Evolutionary conservation across 2,797 vertebrate genomes (phyloP).

Genomic region (Pipistrellus kuhlii): DNA sequence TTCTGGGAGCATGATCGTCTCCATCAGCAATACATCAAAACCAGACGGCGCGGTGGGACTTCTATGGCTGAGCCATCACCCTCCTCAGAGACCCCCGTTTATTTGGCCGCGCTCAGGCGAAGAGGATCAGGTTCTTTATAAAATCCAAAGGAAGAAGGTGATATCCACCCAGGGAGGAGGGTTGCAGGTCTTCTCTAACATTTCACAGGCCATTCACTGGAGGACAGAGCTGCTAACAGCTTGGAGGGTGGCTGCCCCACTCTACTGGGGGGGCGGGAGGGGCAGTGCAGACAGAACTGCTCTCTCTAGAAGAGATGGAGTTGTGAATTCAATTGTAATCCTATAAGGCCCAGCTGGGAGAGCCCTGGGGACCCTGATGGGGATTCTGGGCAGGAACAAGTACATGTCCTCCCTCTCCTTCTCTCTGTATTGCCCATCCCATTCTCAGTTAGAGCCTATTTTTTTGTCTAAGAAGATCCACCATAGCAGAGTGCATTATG

Average conservation of each 20-base stretch:
- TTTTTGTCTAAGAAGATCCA: neutral
- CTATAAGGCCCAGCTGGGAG: neutral
- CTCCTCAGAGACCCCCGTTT: constrained; percentile 69
- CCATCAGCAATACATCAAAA: constrained; percentile 80
- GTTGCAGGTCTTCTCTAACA: constrained; percentile 66
- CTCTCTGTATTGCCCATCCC: neutral
- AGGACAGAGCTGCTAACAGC: constrained; percentile 46
- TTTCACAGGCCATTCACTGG: constrained; percentile 65
- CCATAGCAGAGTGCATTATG: neutral
- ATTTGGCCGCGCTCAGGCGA: constrained; percentile 74
- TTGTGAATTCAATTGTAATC: constrained; percentile 28
- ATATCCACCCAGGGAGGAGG: constrained; percentile 79
- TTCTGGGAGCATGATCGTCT: constrained; percentile 50
- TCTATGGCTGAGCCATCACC: constrained; percentile 56
- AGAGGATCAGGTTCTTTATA: constrained; percentile 79
- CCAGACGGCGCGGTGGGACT: constrained; percentile 71
- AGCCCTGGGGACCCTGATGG: neutral
- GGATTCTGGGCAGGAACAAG: neutral
- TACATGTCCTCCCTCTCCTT: neutral
- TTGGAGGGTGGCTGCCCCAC: neutral
- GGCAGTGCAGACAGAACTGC: neutral
- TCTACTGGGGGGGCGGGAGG: neutral
- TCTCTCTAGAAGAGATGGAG: neutral
- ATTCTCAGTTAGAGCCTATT: neutral
- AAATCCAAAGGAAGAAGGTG: constrained; percentile 80